A percentile compares a stretch with the other conserved stretches of the same genome.
Evolutionary conservation across 2,888 invertebrate species (phyloP).

Genomic region (Megamerina dolium): DNA sequence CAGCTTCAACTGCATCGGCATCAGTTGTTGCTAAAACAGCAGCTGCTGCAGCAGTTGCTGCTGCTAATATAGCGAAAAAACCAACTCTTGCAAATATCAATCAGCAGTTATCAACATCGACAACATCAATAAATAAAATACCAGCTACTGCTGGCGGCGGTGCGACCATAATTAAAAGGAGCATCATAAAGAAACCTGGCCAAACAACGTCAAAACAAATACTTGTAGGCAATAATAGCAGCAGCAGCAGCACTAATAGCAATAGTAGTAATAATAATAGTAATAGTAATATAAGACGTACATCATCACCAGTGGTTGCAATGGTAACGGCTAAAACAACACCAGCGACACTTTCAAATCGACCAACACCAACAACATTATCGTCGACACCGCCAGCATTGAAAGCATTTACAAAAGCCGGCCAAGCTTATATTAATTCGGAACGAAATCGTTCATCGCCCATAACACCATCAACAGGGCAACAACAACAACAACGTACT

Average conservation of each 20-base stretch:
- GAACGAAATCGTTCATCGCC: too few species aligned
- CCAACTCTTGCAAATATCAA: too few species aligned
- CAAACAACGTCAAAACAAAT: background rate
- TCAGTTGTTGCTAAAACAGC: constrained; percentile 1
- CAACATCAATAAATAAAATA: too few species aligned
- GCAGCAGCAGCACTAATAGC: background rate
- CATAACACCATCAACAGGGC: background rate
- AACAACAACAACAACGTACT: background rate
- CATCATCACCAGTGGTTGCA: too few species aligned
- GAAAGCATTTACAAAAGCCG: background rate
- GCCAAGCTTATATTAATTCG: too few species aligned
- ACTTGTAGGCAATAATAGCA: constrained; percentile 1
- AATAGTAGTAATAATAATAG: too few species aligned
- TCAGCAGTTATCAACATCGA: constrained; percentile 3
- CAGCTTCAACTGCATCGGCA: background rate
- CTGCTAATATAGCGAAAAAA: too few species aligned
- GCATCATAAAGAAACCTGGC: background rate
- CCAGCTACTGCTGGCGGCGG: too few species aligned
- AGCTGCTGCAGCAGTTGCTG: background rate
- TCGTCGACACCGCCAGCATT: background rate
- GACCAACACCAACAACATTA: background rate
- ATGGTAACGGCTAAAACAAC: too few species aligned
- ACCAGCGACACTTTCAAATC: too few species aligned
- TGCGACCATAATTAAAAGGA: too few species aligned
- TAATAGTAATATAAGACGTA: too few species aligned